These are phyloP conservation scores for Armadillidium nasatum DNA, from an alignment of 1,140 invertebrate genomes.

Conservation along the genomic window DNA sequence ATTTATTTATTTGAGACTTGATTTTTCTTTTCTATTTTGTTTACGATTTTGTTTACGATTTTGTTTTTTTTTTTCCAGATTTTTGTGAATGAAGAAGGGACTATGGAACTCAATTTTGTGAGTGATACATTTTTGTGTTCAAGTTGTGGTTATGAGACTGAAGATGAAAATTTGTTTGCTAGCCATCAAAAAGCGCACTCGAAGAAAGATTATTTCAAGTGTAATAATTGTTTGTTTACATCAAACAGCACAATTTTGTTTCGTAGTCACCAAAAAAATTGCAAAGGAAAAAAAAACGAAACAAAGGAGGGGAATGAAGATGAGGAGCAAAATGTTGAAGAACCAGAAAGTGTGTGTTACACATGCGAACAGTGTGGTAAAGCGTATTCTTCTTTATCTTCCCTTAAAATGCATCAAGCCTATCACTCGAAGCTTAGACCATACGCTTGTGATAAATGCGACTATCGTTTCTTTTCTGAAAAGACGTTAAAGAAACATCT, in stretches of 20 bases:
- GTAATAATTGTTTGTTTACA: neutral
- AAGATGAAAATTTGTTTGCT: neutral
- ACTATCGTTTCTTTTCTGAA: neutral
- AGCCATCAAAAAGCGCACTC: neutral
- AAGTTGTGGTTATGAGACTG: neutral
- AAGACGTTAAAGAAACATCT: neutral
- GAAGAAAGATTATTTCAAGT: neutral
- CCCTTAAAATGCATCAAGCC: neutral
- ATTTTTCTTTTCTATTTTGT: too few relatives aligned
- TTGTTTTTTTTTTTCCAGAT: neutral
- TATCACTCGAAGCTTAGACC: neutral
- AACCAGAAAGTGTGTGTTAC: neutral
- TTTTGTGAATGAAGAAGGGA: neutral
- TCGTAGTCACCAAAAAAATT: neutral
- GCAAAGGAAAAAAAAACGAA: neutral
- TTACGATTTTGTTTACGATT: too few relatives aligned
- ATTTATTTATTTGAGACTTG: too few relatives aligned
- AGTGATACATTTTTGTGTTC: neutral
- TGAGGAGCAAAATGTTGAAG: neutral
- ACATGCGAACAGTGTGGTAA: neutral
- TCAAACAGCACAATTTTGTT: constrained; percentile 2
- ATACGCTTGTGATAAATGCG: neutral
- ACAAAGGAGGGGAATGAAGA: neutral
- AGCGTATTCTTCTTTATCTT: neutral
- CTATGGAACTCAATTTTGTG: neutral